phyloP scores from a whole-genome alignment of 2,888 invertebrate species.

The Thymelicus acteon region DNA sequence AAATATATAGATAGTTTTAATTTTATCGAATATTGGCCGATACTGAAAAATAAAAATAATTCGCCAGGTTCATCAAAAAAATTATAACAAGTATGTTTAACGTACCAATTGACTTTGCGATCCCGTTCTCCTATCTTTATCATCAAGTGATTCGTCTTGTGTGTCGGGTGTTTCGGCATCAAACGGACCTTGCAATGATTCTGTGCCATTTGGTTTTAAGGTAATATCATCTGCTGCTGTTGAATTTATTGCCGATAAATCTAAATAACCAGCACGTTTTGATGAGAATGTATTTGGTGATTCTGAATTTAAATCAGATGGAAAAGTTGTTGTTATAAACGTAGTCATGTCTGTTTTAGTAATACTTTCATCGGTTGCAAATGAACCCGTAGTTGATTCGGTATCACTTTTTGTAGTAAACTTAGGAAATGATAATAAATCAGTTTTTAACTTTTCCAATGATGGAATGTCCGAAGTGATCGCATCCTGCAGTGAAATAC shows the following conservation, averaged over 20 bases:
- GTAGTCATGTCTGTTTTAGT: constrained; percentile 11
- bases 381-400: not conserved
- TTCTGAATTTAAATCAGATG: not conserved
- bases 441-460: constrained; percentile 51
- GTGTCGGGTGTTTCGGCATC: constrained; percentile 48
- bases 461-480: constrained; percentile 54
- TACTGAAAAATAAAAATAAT: not conserved
- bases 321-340: not conserved
- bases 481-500: constrained; percentile 51
- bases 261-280: constrained; percentile 67
- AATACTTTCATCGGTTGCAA: constrained; percentile 5
- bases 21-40: not conserved
- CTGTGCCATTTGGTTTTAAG: constrained; percentile 43
- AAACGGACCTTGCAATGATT: constrained; percentile 46
- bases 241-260: constrained; percentile 54
- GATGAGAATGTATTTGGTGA: constrained; percentile 54
- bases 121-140: constrained; percentile 48
- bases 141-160: constrained; percentile 43
- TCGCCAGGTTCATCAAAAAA: too few species aligned
- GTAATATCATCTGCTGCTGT: constrained; percentile 28
- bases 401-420: constrained; percentile 16
- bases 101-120: constrained; percentile 70
- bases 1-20: not conserved
- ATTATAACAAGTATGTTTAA: not conserved
- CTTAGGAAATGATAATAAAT: constrained; percentile 44